Evolutionary conservation across 1,140 invertebrate species (phyloP).

Genomic region (Chrysomallon squamiferum): DNA sequence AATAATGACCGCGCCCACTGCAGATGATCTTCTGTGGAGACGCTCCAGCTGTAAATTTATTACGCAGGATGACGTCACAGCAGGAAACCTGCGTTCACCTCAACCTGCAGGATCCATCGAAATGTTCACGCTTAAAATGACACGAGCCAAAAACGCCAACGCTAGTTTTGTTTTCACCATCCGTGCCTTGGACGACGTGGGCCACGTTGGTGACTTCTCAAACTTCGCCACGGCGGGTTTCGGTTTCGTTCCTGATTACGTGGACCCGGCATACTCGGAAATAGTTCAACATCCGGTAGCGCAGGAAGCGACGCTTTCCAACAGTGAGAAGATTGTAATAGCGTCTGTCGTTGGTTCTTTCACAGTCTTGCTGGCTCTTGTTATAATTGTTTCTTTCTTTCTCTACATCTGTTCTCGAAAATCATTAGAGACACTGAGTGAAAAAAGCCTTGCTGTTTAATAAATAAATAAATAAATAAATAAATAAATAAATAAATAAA

Average conservation of each 20-base stretch:
- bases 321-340: conserved; percentile 12
- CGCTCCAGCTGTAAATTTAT: conserved; percentile 48
- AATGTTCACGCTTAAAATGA: conserved; percentile 54
- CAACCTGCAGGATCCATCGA: conserved; percentile 16
- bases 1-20: conserved; percentile 50
- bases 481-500: no score
- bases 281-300: no score
- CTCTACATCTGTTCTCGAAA: neutral
- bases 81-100: conserved; percentile 22
- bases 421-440: no score
- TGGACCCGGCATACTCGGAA: conserved; percentile 13
- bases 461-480: no score
- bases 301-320: neutral
- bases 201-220: conserved; percentile 65
- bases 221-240: conserved; percentile 64
- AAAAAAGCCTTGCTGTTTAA: no score
- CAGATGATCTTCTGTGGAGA: conserved; percentile 63
- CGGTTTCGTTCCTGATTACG: conserved; percentile 18
- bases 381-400: neutral
- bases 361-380: conserved; percentile 10
- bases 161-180: conserved; percentile 63
- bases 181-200: conserved; percentile 63
- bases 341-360: conserved; percentile 11
- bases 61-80: conserved; percentile 8
- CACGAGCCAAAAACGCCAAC: conserved; percentile 59